Evolutionary conservation across 2,113 vertebrate species (phyloP), one percentile per base, ranked within the genome.

Genomic region (Okapia johnstoni): DNA sequence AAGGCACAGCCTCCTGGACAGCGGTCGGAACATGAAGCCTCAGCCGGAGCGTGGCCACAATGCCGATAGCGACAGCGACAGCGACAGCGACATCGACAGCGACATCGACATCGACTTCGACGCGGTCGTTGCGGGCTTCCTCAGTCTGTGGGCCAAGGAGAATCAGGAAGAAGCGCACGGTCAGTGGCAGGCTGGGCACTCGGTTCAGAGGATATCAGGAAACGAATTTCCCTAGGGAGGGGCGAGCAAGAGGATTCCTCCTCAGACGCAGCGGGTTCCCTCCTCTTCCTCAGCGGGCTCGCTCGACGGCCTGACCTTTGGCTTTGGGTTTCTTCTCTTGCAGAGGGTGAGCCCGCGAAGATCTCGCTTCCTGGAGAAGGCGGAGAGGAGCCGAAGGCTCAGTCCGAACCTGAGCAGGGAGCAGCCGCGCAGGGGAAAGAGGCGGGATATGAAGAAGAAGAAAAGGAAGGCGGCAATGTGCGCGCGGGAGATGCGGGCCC

Each of bases 41-140:
- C 25, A 2, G 26, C 63, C 15, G 5, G 5, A 9, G 14, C 17
- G 3, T 16, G 25, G 63, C 30, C 11, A 4, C 12, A 6, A 1
- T 7, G 33, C 12, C 6, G 23, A 43, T 76, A 7, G 0, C 63
- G 17, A 9, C 60, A 14, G n/a, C n/a, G n/a, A n/a, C n/a, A n/a
- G n/a, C n/a, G n/a, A n/a, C n/a, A n/a, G n/a, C n/a, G n/a, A n/a
- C n/a, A n/a, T n/a, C n/a, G n/a, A n/a, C n/a, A n/a, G n/a, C n/a
- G n/a, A n/a, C n/a, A n/a, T n/a, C n/a, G n/a, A n/a, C n/a, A n/a
- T n/a, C n/a, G n/a, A n/a, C n/a, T n/a, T n/a, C n/a, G n/a, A n/a
- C 8, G 33, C 63, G 6, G 15, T 16, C 28, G 0, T 8, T 4
- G 4, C 0, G 3, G 0, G 4, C 2, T 25, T 52, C 8, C n/a